Evolutionary conservation across 2,888 invertebrate genomes (phyloP).

Genomic region (Calameuta filiformis): DNA sequence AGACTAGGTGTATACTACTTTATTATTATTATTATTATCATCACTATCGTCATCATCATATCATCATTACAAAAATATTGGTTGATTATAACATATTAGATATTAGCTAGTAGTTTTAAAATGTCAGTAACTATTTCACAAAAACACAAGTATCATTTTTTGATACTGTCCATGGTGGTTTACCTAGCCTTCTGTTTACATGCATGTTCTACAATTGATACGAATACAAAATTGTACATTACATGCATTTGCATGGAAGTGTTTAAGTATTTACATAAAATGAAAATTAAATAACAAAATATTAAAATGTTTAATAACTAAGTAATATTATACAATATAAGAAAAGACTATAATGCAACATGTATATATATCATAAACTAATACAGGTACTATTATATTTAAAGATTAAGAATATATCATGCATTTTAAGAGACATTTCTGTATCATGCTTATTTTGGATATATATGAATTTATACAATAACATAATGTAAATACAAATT

Average conservation of each 20-base stretch:
- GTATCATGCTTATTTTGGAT: not conserved
- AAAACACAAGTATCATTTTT: not conserved
- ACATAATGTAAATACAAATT: not conserved
- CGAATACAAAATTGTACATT: not conserved
- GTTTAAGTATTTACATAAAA: not conserved
- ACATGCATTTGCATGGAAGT: not conserved
- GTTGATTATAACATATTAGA: not conserved
- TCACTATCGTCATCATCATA: not conserved
- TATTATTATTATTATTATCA: not conserved
- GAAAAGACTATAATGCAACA: not conserved
- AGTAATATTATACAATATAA: not conserved
- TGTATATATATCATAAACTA: not conserved
- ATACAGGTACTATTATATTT: not conserved
- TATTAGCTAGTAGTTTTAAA: not conserved
- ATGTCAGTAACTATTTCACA: not conserved
- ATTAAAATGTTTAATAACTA: not conserved
- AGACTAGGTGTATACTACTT: not conserved
- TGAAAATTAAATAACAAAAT: not conserved
- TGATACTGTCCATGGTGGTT: not conserved
- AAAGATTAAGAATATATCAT: not conserved
- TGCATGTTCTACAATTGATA: not conserved
- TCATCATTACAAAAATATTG: not conserved
- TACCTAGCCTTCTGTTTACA: not conserved
- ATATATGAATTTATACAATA: not conserved
- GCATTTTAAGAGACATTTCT: not conserved